Evolutionary conservation across 2,888 invertebrate genomes (phyloP).

Genomic region (Beris chalybata): DNA sequence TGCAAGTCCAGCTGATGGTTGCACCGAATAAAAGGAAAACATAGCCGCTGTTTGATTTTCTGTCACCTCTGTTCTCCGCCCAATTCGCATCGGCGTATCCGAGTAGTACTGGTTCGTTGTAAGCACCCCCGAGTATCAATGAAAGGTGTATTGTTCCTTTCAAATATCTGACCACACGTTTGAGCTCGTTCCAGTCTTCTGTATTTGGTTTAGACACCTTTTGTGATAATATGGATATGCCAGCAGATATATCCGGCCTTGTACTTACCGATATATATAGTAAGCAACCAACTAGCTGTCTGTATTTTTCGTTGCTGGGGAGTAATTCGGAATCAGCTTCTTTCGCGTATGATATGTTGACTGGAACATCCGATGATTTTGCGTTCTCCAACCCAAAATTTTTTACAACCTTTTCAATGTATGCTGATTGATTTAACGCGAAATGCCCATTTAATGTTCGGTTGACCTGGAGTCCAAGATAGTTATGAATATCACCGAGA

Average conservation of each 20-base stretch:
- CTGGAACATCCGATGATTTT: too few species aligned
- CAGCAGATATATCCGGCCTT: constrained; percentile 41
- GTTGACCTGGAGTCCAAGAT: too few species aligned
- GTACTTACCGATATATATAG: constrained; percentile 41
- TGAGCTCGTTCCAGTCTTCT: constrained; percentile 28
- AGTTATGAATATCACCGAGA: too few species aligned
- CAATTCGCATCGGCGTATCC: constrained; percentile 47
- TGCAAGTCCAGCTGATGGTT: constrained; percentile 44
- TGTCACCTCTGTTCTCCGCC: constrained; percentile 44
- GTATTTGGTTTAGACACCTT: constrained; percentile 24
- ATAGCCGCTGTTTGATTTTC: constrained; percentile 47
- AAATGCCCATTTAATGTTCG: too few species aligned
- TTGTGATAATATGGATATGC: constrained; percentile 35
- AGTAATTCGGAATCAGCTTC: constrained; percentile 9
- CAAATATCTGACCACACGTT: constrained; percentile 20
- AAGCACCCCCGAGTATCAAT: constrained; percentile 18
- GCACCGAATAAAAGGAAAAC: constrained; percentile 39
- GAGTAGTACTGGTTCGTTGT: constrained; percentile 11
- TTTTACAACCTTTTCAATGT: too few species aligned
- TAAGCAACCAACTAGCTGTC: constrained; percentile 41
- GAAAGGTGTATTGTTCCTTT: constrained; percentile 21
- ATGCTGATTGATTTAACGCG: too few species aligned
- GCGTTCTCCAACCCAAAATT: too few species aligned
- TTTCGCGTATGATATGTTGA: too few species aligned
- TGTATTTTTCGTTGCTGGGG: constrained; percentile 34